Evolutionary conservation across 2,797 vertebrate genomes (phyloP).

Genomic region (Paedocypris micromegethes): DNA sequence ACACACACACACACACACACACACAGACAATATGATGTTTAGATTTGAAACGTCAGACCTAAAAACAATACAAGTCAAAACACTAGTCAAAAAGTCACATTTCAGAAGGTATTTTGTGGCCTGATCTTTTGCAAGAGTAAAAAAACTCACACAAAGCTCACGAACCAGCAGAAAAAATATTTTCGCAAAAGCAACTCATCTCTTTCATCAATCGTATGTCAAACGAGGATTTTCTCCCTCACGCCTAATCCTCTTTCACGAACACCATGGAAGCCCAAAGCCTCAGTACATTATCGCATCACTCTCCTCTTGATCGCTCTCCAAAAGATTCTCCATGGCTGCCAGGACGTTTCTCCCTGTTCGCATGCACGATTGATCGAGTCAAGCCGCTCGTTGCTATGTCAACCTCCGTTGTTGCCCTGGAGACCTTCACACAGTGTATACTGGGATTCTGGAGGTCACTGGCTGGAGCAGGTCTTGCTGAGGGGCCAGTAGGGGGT

Average conservation of each 20-base stretch:
- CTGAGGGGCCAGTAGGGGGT: constrained; percentile 67
- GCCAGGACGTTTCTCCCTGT: constrained; percentile 58
- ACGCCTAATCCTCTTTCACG: constrained; percentile 31
- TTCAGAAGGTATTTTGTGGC: no score
- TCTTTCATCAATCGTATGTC: not conserved
- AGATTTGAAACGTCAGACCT: no score
- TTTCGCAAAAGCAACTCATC: constrained; percentile 6
- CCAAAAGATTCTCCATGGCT: constrained; percentile 63
- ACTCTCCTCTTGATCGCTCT: constrained; percentile 46
- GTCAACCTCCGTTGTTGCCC: constrained; percentile 70
- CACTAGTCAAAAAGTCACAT: no score
- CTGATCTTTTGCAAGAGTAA: no score
- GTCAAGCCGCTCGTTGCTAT: constrained; percentile 67
- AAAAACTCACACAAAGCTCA: no score
- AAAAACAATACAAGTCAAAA: no score
- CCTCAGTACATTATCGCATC: constrained; percentile 58
- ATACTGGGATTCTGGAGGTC: constrained; percentile 79
- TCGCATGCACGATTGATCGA: constrained; percentile 61
- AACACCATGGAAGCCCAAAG: constrained; percentile 33
- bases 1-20: constrained; percentile 4
- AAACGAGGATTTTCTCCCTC: constrained; percentile 18
- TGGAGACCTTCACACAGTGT: constrained; percentile 72
- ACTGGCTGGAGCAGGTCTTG: constrained; percentile 76
- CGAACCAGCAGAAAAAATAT: no score
- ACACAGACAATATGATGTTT: not conserved